phyloP scores from a whole-genome alignment of 1,140 invertebrate species.

The Drosophila bipectinata region DNA sequence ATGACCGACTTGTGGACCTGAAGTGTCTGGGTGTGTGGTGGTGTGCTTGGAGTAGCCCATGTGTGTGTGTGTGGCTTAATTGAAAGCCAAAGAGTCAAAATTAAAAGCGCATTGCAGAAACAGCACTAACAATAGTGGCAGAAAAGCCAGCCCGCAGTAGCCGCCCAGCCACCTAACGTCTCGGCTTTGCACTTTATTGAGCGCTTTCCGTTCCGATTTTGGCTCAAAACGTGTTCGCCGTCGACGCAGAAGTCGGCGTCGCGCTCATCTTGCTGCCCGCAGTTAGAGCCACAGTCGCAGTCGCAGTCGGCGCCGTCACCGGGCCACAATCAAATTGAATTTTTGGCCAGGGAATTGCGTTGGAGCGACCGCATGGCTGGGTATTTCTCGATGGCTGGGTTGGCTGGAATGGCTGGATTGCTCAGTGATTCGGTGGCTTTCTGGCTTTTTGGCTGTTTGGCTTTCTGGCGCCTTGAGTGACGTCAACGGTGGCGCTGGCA shows the following conservation, averaged over 20 bases:
- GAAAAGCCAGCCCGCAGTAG: constrained; percentile 9
- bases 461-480: neutral
- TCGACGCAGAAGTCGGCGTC: constrained; percentile 5
- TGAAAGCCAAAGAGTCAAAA: constrained; percentile 69
- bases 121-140: constrained; percentile 33
- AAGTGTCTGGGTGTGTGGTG: neutral
- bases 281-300: neutral
- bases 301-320: constrained; percentile 10
- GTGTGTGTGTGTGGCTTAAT: constrained; percentile 49
- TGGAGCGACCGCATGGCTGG: neutral
- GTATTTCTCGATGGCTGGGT: neutral
- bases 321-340: constrained; percentile 72
- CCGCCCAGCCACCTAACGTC: constrained; percentile 49
- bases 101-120: constrained; percentile 74
- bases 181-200: constrained; percentile 76
- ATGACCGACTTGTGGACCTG: constrained; percentile 22
- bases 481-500: constrained; percentile 18
- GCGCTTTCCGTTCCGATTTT: constrained; percentile 58
- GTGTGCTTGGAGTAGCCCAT: neutral
- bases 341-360: constrained; percentile 11
- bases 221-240: constrained; percentile 69
- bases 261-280: constrained; percentile 4
- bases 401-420: neutral
- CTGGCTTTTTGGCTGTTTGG: neutral
- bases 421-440: neutral